Evolutionary conservation across 2,113 vertebrate genomes (phyloP).

Genomic region (Leptobrachium ailaonicum): DNA sequence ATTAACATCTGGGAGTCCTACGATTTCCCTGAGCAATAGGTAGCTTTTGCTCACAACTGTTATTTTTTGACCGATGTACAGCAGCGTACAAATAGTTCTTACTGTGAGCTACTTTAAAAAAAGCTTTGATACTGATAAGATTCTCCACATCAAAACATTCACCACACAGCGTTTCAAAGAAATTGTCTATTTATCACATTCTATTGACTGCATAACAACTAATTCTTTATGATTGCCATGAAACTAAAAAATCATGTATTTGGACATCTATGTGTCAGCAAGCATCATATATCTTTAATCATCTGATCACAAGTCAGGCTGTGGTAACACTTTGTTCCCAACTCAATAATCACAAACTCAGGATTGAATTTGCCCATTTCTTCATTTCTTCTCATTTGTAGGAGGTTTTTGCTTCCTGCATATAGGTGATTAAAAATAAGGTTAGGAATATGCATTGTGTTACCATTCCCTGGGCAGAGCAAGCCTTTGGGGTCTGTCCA

Average conservation of each 20-base stretch:
- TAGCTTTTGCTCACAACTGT: conserved; percentile 23
- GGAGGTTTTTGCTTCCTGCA: too few species aligned
- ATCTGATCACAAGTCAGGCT: too few species aligned
- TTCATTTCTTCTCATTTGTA: too few species aligned
- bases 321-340: too few species aligned
- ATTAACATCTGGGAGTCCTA: conserved; percentile 35
- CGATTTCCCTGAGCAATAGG: conserved; percentile 15
- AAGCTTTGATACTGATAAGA: conserved; percentile 24
- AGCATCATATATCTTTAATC: too few species aligned
- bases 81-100: conserved; percentile 21
- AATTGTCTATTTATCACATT: conserved; percentile 30
- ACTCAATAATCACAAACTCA: too few species aligned
- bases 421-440: too few species aligned
- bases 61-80: conserved; percentile 16
- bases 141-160: conserved; percentile 8
- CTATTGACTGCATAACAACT: conserved; percentile 23
- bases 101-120: conserved; percentile 10
- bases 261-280: conserved; percentile 3
- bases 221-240: conserved; percentile 10
- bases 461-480: too few species aligned
- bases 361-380: too few species aligned
- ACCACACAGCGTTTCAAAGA: conserved; percentile 13
- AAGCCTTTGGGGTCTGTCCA: too few species aligned
- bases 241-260: conserved; percentile 7
- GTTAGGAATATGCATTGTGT: too few species aligned